phyloP scores from a whole-genome alignment of 2,113 vertebrate genomes.

The Gymnogyps californianus region DNA sequence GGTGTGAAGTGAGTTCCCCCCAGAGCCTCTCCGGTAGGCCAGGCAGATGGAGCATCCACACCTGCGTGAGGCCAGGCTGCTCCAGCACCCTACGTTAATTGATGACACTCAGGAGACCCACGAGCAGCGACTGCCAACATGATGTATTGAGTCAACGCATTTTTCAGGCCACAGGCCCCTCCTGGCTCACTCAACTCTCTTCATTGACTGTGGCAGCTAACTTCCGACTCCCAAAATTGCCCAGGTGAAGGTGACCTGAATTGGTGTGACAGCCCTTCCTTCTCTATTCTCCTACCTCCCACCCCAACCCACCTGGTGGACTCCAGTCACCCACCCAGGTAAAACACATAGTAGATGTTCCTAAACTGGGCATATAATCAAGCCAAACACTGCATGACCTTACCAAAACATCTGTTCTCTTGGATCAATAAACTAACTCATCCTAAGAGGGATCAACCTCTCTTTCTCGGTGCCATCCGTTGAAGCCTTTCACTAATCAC shows the following conservation, averaged over 20 bases:
- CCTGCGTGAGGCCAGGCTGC: background rate
- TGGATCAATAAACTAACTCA: constrained; percentile 6
- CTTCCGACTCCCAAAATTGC: background rate
- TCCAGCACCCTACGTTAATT: background rate
- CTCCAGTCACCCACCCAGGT: background rate
- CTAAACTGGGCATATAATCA: background rate
- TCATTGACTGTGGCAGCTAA: background rate
- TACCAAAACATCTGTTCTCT: constrained; percentile 39
- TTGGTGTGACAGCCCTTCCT: fast-evolving
- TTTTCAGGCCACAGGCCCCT: background rate
- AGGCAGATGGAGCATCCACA: background rate
- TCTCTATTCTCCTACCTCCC: background rate
- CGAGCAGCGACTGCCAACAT: fast-evolving
- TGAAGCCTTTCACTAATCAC: background rate
- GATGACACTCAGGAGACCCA: background rate
- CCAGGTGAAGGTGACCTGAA: background rate
- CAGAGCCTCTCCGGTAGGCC: background rate
- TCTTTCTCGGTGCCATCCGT: background rate
- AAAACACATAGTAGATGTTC: background rate
- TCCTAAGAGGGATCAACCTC: constrained; percentile 19
- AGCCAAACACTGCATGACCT: background rate
- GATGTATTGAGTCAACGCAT: background rate
- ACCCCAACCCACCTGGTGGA: background rate
- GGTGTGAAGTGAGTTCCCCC: background rate
- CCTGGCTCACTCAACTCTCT: background rate